Percentiles rank a stretch among this genome's conserved stretches.
Conservation (phyloP, 2,113 vertebrate species). For the Semicossyphus pulcher region DNA sequence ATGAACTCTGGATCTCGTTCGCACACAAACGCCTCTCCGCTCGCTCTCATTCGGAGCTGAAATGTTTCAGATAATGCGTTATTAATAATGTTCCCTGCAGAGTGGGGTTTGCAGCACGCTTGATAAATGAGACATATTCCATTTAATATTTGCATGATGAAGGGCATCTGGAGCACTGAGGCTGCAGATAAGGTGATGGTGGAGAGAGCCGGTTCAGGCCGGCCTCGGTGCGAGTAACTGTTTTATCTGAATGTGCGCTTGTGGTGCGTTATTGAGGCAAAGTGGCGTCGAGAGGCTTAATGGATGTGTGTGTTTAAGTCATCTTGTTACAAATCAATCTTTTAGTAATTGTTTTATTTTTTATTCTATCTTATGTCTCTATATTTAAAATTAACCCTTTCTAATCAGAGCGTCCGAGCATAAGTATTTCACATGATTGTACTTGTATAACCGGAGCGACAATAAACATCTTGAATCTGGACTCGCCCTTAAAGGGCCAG, state of each 20-base stretch:
- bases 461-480: too few species aligned
- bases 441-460: too few species aligned
- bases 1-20: constrained; percentile 52
- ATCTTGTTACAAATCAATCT: too few species aligned
- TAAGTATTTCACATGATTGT: too few species aligned
- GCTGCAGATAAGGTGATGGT: constrained; percentile 52
- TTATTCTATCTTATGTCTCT: too few species aligned
- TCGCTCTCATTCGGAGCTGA: constrained; percentile 51
- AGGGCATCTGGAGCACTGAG: constrained; percentile 55
- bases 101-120: constrained; percentile 35
- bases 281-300: not conserved
- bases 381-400: too few species aligned
- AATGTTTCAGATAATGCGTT: constrained; percentile 67
- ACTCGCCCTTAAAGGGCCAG: too few species aligned
- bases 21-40: constrained; percentile 8
- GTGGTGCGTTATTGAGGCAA: not conserved
- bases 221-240: not conserved
- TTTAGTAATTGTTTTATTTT: too few species aligned
- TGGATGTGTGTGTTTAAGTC: not conserved
- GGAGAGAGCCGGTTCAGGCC: constrained; percentile 44
- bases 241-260: not conserved
- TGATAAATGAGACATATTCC: constrained; percentile 68
- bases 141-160: constrained; percentile 73
- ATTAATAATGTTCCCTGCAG: constrained; percentile 63
- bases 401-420: too few species aligned